Evolutionary conservation across 2,888 invertebrate genomes (phyloP).

Genomic region (Drosophila picticornis): DNA sequence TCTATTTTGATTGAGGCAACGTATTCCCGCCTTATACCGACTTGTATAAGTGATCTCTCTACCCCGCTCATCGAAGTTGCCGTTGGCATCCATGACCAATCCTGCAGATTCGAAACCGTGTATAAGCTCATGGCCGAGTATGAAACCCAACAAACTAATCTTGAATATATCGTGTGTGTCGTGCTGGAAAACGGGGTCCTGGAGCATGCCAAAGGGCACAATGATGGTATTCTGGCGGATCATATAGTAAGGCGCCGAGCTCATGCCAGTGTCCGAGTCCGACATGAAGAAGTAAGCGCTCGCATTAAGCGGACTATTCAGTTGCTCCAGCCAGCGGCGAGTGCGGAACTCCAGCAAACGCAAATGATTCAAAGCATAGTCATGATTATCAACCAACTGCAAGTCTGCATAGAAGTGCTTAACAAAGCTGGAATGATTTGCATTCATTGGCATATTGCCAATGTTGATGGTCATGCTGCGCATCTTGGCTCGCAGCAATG

Average conservation of each 20-base stretch:
- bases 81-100: conserved; percentile 53
- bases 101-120: conserved; percentile 76
- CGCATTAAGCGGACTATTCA: not conserved
- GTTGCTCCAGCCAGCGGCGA: conserved; percentile 20
- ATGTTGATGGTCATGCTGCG: conserved; percentile 67
- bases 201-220: conserved; percentile 74
- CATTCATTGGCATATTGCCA: conserved; percentile 71
- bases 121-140: conserved; percentile 78
- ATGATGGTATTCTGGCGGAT: conserved; percentile 70
- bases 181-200: conserved; percentile 56
- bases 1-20: conserved; percentile 52
- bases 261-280: conserved; percentile 39
- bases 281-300: conserved; percentile 31
- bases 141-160: conserved; percentile 75
- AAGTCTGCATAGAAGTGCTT: conserved; percentile 58
- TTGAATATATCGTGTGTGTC: conserved; percentile 68
- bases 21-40: conserved; percentile 14
- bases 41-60: conserved; percentile 32
- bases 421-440: conserved; percentile 41
- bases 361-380: conserved; percentile 71
- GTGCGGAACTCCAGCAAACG: conserved; percentile 55
- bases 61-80: conserved; percentile 44
- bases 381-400: conserved; percentile 13
- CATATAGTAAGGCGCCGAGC: conserved; percentile 72
- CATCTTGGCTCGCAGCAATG: conserved; percentile 55